Evolutionary conservation across 1,140 invertebrate genomes (phyloP).

Genomic region (Dufourea novaeangliae): DNA sequence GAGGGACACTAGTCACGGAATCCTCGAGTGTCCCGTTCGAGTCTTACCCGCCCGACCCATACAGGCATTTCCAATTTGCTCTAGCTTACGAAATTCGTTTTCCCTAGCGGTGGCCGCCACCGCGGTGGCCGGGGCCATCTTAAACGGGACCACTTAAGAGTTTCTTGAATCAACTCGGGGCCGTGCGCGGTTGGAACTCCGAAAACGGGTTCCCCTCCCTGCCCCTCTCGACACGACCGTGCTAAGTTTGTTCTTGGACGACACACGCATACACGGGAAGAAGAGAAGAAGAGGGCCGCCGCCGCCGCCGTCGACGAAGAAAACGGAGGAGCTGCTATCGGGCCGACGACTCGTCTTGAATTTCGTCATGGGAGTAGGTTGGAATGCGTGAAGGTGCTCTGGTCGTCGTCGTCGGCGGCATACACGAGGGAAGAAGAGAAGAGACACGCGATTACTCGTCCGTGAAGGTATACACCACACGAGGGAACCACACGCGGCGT

Average conservation of each 20-base stretch:
- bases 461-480: slow-evolving; percentile 32
- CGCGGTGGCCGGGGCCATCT: slow-evolving; percentile 32
- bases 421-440: slow-evolving; percentile 39
- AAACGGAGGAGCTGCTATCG: slow-evolving; percentile 52
- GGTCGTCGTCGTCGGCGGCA: too few relatives aligned
- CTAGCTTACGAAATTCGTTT: slow-evolving; percentile 40
- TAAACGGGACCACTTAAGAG: slow-evolving; percentile 57
- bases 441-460: slow-evolving; percentile 42
- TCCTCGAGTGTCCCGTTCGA: not conserved
- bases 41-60: not conserved
- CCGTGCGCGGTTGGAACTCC: slow-evolving; percentile 41
- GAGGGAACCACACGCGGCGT: not conserved
- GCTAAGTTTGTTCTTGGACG: slow-evolving; percentile 51
- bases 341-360: slow-evolving; percentile 62
- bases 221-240: not conserved
- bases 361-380: slow-evolving; percentile 73
- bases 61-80: slow-evolving; percentile 1
- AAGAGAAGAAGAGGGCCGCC: too few relatives aligned
- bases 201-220: slow-evolving; percentile 48
- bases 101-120: slow-evolving; percentile 3
- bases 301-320: not conserved
- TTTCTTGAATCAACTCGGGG: slow-evolving; percentile 61
- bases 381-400: slow-evolving; percentile 73
- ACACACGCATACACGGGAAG: slow-evolving; percentile 11
- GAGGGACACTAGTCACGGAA: too few relatives aligned